Base-by-base conservation (phyloP, 2,113 vertebrate species). In the Geothlypis trichas region DNA sequence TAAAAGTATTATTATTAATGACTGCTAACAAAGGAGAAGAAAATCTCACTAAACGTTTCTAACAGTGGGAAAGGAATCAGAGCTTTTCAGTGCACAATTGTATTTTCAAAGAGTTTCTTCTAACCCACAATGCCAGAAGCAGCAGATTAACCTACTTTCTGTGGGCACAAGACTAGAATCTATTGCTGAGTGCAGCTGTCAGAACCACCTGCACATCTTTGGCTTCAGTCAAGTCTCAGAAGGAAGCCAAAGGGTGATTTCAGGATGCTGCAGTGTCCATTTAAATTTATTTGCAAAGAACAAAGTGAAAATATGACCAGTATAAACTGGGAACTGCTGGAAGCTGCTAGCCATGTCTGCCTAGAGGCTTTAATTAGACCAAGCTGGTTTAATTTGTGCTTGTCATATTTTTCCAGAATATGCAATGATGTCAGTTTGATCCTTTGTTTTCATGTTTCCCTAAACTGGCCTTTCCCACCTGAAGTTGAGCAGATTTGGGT, bases 121-220 rank as follows among this genome's bases (percentile, higher is more conserved):
- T 66, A 94, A 19, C 23, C 62, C 77, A 15, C 0, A 0, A 52
- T 52, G 95, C 90, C 90, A 93, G 94, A 11, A 96, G 92, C 89
- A 12, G 85, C 35, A 67, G 86, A 76, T 90, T 93, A 96, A 96
- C 96, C 94, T 72, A 94, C 28, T 94, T 96, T 93, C 80, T 58
- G 51, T 35, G 66, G 90, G 73, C 67, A 84, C 58, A 92, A 46
- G 42, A 26, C 84, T 55, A 23, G n/a, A 72, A 46, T 82, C 84
- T 73, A 83, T 93, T 86, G 85, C 90, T 52, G 79, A 90, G 92
- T 58, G 88, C 92, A 93, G 90, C 92, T 96, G 95, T 92, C 93
- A 93, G 92, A 90, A 82, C 85, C 96, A 96, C 91, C 84, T 90
- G 94, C 77, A 4, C 30, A 28, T 94, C 81, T 94, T n/a, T 65